These are phyloP conservation scores for Microctonus brassicae DNA, from an alignment of 2,888 invertebrate genomes.

Conservation along the genomic window DNA sequence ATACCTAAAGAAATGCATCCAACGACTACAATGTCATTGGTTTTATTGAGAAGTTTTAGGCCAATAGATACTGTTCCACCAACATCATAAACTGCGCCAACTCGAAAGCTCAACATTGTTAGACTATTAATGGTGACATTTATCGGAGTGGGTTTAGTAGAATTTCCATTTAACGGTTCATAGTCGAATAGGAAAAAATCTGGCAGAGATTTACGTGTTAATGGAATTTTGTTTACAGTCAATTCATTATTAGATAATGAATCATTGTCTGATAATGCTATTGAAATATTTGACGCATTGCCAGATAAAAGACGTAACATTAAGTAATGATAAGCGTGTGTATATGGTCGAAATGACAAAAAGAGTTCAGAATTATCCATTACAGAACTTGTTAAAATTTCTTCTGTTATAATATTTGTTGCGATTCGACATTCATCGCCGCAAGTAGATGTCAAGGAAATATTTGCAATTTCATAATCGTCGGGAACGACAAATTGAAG, in stretches of 20 bases:
- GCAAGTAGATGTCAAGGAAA: conserved; percentile 57
- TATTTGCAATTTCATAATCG: conserved; percentile 45
- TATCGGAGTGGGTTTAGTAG: conserved; percentile 76
- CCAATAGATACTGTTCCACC: conserved; percentile 85
- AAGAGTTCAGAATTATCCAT: conserved; percentile 51
- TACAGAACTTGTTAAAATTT: conserved; percentile 45
- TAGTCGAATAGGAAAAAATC: conserved; percentile 84
- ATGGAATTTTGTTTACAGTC: conserved; percentile 63
- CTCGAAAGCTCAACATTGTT: conserved; percentile 78
- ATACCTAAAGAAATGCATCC: conserved; percentile 71
- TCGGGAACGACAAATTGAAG: conserved; percentile 57
- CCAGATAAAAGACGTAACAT: conserved; percentile 57
- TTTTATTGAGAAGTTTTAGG: conserved; percentile 75
- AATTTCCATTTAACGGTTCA: conserved; percentile 77
- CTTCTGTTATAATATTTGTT: conserved; percentile 54
- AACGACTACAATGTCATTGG: conserved; percentile 68
- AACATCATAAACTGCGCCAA: conserved; percentile 80
- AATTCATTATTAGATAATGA: conserved; percentile 1
- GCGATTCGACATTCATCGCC: conserved; percentile 56
- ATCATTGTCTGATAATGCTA: conserved; percentile 41
- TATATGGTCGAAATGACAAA: conserved; percentile 57
- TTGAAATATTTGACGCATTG: conserved; percentile 47
- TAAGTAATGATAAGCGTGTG: conserved; percentile 57
- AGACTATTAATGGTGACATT: conserved; percentile 78
- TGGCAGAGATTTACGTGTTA: conserved; percentile 76